Conservation (phyloP, 2,888 invertebrate species). For the Anodontia alba region DNA sequence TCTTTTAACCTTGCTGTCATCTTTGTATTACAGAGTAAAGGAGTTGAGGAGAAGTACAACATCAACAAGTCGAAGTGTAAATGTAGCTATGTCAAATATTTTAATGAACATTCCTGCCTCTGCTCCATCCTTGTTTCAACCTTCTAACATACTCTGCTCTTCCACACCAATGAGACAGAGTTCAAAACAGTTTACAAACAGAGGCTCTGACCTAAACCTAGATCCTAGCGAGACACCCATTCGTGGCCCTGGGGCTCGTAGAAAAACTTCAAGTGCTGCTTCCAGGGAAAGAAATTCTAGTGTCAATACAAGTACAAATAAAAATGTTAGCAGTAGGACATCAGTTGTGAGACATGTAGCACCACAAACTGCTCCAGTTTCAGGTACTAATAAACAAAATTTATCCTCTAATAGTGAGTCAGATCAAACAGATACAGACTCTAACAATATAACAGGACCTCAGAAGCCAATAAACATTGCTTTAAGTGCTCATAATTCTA, state of each 20-base stretch:
- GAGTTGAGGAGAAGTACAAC: constrained; percentile 69
- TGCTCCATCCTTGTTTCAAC: constrained; percentile 78
- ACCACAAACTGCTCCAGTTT: constrained; percentile 20
- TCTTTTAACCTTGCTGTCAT: no score
- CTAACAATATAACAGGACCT: constrained; percentile 73
- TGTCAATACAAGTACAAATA: constrained; percentile 12
- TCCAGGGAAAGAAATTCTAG: constrained; percentile 31
- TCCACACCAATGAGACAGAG: constrained; percentile 77
- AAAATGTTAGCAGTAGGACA: constrained; percentile 43
- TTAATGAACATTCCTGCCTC: constrained; percentile 79
- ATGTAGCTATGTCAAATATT: constrained; percentile 70
- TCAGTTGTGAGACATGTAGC: constrained; percentile 43
- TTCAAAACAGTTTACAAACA: constrained; percentile 55
- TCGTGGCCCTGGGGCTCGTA: constrained; percentile 72
- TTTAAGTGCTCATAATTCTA: not conserved
- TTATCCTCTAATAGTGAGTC: constrained; percentile 65
- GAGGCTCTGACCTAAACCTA: constrained; percentile 61
- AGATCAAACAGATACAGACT: constrained; percentile 78
- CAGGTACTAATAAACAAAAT: constrained; percentile 36
- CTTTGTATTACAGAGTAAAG: constrained; percentile 70
- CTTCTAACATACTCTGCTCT: constrained; percentile 77
- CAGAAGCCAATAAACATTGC: constrained; percentile 42
- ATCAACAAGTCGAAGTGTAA: constrained; percentile 63
- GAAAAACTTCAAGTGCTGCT: constrained; percentile 60
- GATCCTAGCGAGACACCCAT: constrained; percentile 79